These are phyloP conservation scores for Azorinus chamasolen DNA, from an alignment of 2,888 invertebrate species.

Conservation along the genomic window DNA sequence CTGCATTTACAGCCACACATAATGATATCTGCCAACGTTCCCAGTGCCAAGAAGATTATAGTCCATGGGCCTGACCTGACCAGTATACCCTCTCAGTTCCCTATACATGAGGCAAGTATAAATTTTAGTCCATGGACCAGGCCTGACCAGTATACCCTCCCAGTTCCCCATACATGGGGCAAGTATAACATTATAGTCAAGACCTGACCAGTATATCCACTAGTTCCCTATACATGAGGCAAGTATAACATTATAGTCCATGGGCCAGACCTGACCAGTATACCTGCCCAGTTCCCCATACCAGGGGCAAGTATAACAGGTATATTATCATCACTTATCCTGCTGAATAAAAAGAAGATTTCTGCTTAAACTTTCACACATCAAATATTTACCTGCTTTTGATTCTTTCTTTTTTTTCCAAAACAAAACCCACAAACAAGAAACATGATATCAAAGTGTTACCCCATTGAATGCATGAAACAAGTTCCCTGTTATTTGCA, in stretches of 20 bases:
- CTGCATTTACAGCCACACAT: slow-evolving; percentile 91
- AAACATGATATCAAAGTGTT: too few species aligned
- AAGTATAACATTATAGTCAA: too few species aligned
- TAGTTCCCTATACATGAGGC: too few species aligned
- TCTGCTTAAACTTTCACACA: too few species aligned
- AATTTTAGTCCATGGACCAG: slow-evolving; percentile 96
- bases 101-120: slow-evolving; percentile 91
- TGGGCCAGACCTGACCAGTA: slow-evolving; percentile 94
- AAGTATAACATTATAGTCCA: slow-evolving; percentile 99
- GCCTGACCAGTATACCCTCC: slow-evolving; percentile 96
- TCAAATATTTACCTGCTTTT: too few species aligned
- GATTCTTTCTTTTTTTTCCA: too few species aligned
- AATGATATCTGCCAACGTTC: slow-evolving; percentile 98
- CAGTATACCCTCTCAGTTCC: slow-evolving; percentile 99
- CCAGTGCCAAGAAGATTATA: slow-evolving; percentile 99
- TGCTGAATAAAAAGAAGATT: too few species aligned
- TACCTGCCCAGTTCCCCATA: slow-evolving; percentile 99
- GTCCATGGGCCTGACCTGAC: slow-evolving; percentile 95
- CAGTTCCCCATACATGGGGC: slow-evolving; percentile 97
- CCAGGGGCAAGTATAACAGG: slow-evolving; percentile 89
- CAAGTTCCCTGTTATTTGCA: too few species aligned
- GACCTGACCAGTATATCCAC: too few species aligned
- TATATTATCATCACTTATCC: too few species aligned
- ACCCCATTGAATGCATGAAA: too few species aligned
- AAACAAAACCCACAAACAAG: too few species aligned